phyloP scores from a whole-genome alignment of 2,888 invertebrate genomes.

The Apodemia mormo region DNA sequence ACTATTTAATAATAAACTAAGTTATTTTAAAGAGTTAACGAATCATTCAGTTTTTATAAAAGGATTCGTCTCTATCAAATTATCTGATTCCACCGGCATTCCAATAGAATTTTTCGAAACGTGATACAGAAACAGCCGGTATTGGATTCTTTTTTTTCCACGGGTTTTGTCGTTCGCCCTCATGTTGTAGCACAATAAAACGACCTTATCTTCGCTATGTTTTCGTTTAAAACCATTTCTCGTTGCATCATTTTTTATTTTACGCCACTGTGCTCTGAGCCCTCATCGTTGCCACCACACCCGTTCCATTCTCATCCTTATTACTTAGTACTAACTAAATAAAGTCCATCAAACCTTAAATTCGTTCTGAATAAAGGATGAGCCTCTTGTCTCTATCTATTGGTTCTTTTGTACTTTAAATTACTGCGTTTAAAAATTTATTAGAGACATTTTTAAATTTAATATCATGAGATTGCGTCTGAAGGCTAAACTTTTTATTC shows the following conservation, averaged over 20 bases:
- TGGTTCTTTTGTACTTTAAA: slow-evolving; percentile 45
- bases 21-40: slow-evolving; percentile 11
- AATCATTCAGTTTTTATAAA: slow-evolving; percentile 2
- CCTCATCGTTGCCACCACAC: slow-evolving; percentile 16
- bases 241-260: slow-evolving; percentile 57
- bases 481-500: not conserved
- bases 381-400: slow-evolving; percentile 44
- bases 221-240: slow-evolving; percentile 67
- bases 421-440: slow-evolving; percentile 39
- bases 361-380: slow-evolving; percentile 41
- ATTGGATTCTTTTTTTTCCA: slow-evolving; percentile 44
- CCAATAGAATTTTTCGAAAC: slow-evolving; percentile 41
- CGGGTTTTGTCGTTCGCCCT: slow-evolving; percentile 57
- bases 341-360: slow-evolving; percentile 35
- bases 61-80: slow-evolving; percentile 23
- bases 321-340: slow-evolving; percentile 32
- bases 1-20: not conserved
- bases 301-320: slow-evolving; percentile 40
- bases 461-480: not conserved
- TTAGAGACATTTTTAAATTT: slow-evolving; percentile 3
- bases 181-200: slow-evolving; percentile 65
- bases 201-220: slow-evolving; percentile 67
- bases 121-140: slow-evolving; percentile 45
- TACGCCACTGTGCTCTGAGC: slow-evolving; percentile 49
- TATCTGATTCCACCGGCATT: slow-evolving; percentile 33